Conservation (phyloP, 35 echinoderm and acorn worm genomes). For the Apostichopus parvimensis region DNA sequence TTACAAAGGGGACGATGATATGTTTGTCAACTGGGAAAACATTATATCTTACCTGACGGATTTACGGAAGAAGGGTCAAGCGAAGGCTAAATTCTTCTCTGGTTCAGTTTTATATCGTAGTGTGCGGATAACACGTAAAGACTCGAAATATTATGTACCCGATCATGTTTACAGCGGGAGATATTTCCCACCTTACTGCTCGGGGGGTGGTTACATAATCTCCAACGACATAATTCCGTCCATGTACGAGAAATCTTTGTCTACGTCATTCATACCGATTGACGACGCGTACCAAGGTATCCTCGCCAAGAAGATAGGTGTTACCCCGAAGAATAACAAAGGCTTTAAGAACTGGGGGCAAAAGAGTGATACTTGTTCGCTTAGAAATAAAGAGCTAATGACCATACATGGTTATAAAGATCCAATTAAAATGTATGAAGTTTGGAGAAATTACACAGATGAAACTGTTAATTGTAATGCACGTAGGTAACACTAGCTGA, state of each 20-base stretch:
- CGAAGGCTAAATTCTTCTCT: conserved; percentile 60
- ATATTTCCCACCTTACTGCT: conserved; percentile 95
- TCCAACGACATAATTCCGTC: conserved; percentile 76
- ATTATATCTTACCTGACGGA: conserved; percentile 70
- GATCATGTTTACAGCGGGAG: conserved; percentile 76
- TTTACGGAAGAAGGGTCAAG: conserved; percentile 46
- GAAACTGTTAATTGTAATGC: conserved; percentile 53
- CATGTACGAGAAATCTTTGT: conserved; percentile 80
- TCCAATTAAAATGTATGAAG: conserved; percentile 67
- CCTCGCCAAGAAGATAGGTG: conserved; percentile 67
- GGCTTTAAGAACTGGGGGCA: conserved; percentile 92
- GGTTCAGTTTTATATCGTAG: conserved; percentile 71
- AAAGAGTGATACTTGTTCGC: conserved; percentile 78
- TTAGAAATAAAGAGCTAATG: conserved; percentile 72
- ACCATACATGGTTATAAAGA: conserved; percentile 88
- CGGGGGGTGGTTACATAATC: conserved; percentile 88
- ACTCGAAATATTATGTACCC: conserved; percentile 82
- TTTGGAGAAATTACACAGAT: conserved; percentile 90
- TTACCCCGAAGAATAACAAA: conserved; percentile 56
- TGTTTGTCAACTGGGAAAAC: conserved; percentile 90
- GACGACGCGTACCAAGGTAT: conserved; percentile 94
- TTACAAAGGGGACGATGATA: conserved; percentile 97
- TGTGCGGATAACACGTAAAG: conserved; percentile 54
- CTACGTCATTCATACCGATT: conserved; percentile 82
- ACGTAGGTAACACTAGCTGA: not conserved